These are phyloP conservation scores for Oreohelix idahoensis DNA, from an alignment of 1,140 invertebrate species.

Conservation along the genomic window DNA sequence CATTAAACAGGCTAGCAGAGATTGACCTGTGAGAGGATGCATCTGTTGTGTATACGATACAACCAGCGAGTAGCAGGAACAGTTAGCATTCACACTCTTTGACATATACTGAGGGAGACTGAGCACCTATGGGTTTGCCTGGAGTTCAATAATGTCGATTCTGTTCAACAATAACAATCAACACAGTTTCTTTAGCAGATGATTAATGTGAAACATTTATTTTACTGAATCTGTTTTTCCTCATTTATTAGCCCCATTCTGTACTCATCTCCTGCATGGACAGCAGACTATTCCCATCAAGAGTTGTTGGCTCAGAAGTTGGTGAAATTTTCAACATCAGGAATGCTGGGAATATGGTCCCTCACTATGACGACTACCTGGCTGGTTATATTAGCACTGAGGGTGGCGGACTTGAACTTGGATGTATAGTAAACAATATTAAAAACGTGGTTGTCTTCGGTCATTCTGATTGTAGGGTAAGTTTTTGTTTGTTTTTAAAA, in stretches of 20 bases:
- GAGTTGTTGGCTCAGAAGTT: constrained; percentile 94
- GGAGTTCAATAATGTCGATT: too few species aligned
- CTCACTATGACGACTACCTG: constrained; percentile 55
- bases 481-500: constrained; percentile 17
- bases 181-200: too few species aligned
- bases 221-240: too few species aligned
- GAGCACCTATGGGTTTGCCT: too few species aligned
- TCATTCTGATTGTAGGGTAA: constrained; percentile 94
- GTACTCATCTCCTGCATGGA: constrained; percentile 98
- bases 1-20: too few species aligned
- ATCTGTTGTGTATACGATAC: too few species aligned
- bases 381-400: constrained; percentile 81
- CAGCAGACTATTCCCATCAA: constrained; percentile 94
- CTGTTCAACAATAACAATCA: too few species aligned
- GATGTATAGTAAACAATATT: constrained; percentile 93
- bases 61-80: too few species aligned
- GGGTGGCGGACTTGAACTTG: constrained; percentile 93
- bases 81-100: too few species aligned
- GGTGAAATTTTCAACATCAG: constrained; percentile 98
- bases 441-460: constrained; percentile 95
- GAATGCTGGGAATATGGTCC: constrained; percentile 84
- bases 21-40: too few species aligned
- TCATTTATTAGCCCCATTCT: constrained; percentile 85
- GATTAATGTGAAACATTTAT: too few species aligned
- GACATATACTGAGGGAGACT: too few species aligned